These are phyloP conservation scores for Siniperca knerii DNA, from an alignment of 2,113 vertebrate species.

Conservation along the genomic window DNA sequence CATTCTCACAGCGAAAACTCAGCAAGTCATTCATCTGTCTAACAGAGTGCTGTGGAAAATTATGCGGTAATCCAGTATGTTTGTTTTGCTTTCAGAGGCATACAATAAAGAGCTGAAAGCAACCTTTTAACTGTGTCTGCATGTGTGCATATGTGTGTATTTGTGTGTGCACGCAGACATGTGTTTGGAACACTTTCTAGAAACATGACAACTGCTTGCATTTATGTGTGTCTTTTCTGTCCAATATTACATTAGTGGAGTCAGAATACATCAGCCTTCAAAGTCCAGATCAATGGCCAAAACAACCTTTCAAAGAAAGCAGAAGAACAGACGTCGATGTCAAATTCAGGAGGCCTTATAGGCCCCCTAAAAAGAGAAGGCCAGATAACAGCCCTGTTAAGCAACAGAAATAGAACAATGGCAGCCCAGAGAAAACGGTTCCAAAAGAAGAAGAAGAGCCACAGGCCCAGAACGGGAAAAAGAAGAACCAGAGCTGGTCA, in stretches of 20 bases:
- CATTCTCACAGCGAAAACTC: constrained; percentile 20
- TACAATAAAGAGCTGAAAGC: constrained; percentile 10
- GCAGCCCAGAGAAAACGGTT: too few relatives aligned
- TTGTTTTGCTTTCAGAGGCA: constrained; percentile 27
- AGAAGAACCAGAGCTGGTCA: too few relatives aligned
- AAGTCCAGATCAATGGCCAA: constrained; percentile 11
- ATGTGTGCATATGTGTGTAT: background rate
- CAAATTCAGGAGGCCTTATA: too few relatives aligned
- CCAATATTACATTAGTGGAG: constrained; percentile 4
- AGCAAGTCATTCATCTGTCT: constrained; percentile 4
- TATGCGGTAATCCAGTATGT: background rate
- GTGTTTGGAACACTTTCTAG: constrained; percentile 29
- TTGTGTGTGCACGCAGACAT: background rate
- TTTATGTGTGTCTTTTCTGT: background rate
- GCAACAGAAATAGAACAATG: too few relatives aligned
- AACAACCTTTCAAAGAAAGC: background rate
- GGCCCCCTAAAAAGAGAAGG: too few relatives aligned
- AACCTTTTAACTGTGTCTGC: background rate
- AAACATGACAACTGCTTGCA: constrained; percentile 39
- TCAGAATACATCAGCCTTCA: constrained; percentile 8
- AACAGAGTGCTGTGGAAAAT: background rate
- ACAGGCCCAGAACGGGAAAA: too few relatives aligned
- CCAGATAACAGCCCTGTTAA: too few relatives aligned
- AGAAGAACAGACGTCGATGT: too few relatives aligned
- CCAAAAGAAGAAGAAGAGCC: too few relatives aligned